phyloP scores from a whole-genome alignment of 2,113 vertebrate species.

The Platichthys flesus region DNA sequence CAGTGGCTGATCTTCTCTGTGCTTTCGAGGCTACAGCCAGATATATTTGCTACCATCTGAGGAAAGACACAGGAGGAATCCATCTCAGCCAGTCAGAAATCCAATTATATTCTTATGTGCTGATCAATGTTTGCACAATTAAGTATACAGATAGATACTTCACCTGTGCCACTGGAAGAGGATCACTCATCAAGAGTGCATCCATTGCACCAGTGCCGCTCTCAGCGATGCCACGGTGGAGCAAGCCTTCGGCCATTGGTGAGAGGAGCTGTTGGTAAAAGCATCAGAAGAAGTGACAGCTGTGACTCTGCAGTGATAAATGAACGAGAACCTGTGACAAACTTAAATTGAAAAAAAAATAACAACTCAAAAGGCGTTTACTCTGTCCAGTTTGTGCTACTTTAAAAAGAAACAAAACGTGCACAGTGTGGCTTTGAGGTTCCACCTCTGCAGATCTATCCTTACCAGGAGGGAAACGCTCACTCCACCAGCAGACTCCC shows the following conservation, averaged over 20 bases:
- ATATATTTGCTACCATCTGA: conserved; percentile 73
- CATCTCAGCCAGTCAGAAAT: background rate
- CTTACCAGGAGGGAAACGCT: conserved; percentile 88
- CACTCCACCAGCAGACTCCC: conserved; percentile 88
- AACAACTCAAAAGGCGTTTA: too few species aligned
- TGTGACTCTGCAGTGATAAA: background rate
- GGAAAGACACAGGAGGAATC: conserved; percentile 11
- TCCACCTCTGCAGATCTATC: background rate
- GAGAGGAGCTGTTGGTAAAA: conserved; percentile 82
- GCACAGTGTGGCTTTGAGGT: background rate
- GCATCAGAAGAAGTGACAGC: background rate
- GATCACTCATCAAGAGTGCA: background rate
- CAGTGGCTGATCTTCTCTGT: conserved; percentile 74
- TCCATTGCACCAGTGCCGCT: conserved; percentile 82
- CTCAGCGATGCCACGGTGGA: conserved; percentile 88
- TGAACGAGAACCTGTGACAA: too few species aligned
- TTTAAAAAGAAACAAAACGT: too few species aligned
- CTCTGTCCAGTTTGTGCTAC: too few species aligned
- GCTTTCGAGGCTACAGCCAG: conserved; percentile 76
- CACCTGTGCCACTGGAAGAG: conserved; percentile 54
- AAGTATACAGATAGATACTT: background rate
- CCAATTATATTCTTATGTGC: background rate
- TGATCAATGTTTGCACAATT: background rate
- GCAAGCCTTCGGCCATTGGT: conserved; percentile 82
- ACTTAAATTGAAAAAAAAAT: too few species aligned